A percentile compares a stretch with the other conserved stretches of the same genome.
phyloP scores from a whole-genome alignment of 2,888 invertebrate species.

The Congeria kusceri region DNA sequence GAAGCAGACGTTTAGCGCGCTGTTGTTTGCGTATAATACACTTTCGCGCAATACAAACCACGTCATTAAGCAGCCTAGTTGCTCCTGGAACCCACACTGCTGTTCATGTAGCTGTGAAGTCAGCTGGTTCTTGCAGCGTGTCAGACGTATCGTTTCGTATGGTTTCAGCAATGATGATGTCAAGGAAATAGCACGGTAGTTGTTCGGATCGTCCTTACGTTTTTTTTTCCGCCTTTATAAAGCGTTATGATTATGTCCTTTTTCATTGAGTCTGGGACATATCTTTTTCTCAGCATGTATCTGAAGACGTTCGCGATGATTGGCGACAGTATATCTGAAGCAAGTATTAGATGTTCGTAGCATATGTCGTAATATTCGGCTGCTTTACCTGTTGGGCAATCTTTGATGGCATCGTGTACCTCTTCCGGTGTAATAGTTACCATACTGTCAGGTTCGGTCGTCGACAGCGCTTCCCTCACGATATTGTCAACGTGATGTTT shows the following conservation, averaged over 20 bases:
- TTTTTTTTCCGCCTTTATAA: conserved; percentile 11
- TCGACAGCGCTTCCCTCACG: not conserved
- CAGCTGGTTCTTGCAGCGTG: conserved; percentile 3
- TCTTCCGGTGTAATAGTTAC: conserved; percentile 6
- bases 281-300: conserved; percentile 6
- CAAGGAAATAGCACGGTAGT: conserved; percentile 11
- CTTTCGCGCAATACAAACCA: too few species aligned
- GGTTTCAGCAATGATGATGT: conserved; percentile 3
- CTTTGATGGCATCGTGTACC: not conserved
- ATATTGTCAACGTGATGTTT: not conserved
- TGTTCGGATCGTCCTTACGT: conserved; percentile 10
- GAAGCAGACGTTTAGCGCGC: too few species aligned
- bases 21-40: too few species aligned
- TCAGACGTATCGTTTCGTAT: not conserved
- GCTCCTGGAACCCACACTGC: too few species aligned
- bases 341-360: conserved; percentile 7
- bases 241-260: conserved; percentile 5
- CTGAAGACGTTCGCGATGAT: conserved; percentile 6
- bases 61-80: too few species aligned
- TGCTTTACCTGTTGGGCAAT: conserved; percentile 6
- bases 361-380: not conserved
- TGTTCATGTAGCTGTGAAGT: too few species aligned
- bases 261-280: conserved; percentile 11
- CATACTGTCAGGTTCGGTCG: not conserved
- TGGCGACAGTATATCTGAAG: not conserved